phyloP scores from a whole-genome alignment of 2,888 invertebrate species.

The Leucozona laternaria region DNA sequence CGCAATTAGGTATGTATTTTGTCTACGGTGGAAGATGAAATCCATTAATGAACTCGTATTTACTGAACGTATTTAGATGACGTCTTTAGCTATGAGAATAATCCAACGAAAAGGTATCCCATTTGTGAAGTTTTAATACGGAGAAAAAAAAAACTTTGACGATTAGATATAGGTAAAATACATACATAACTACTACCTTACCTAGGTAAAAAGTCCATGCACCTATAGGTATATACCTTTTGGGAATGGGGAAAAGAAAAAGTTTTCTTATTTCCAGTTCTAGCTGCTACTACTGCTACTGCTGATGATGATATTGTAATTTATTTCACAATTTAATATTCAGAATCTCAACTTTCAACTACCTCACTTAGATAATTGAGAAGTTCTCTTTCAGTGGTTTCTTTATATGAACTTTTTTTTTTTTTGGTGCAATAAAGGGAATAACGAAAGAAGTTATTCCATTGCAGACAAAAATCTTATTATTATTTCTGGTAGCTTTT shows the following conservation, averaged over 20 bases:
- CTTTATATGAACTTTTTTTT: conserved; percentile 17
- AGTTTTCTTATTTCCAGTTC: conserved; percentile 64
- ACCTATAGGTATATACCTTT: conserved; percentile 21
- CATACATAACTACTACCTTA: conserved; percentile 6
- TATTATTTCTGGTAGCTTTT: conserved; percentile 22
- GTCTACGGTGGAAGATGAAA: conserved; percentile 41
- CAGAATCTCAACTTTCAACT: conserved; percentile 29
- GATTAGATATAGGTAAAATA: conserved; percentile 36
- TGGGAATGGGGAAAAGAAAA: conserved; percentile 48
- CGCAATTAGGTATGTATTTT: conserved; percentile 25
- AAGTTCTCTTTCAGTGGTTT: conserved; percentile 57
- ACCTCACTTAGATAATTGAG: conserved; percentile 48
- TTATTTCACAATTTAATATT: conserved; percentile 49
- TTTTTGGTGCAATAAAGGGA: conserved; percentile 32
- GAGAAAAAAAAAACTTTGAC: conserved; percentile 52
- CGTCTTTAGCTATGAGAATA: conserved; percentile 42
- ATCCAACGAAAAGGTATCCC: conserved; percentile 31
- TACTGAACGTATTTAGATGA: conserved; percentile 34
- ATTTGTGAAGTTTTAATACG: conserved; percentile 31
- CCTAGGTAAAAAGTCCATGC: neutral
- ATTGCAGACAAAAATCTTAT: conserved; percentile 36
- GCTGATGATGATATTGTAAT: conserved; percentile 8
- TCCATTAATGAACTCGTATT: conserved; percentile 64
- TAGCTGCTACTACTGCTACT: neutral
- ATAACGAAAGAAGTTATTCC: conserved; percentile 25